Evolutionary conservation across 2,888 invertebrate genomes (phyloP).

Genomic region (Hirtodrosophila cameraria): DNA sequence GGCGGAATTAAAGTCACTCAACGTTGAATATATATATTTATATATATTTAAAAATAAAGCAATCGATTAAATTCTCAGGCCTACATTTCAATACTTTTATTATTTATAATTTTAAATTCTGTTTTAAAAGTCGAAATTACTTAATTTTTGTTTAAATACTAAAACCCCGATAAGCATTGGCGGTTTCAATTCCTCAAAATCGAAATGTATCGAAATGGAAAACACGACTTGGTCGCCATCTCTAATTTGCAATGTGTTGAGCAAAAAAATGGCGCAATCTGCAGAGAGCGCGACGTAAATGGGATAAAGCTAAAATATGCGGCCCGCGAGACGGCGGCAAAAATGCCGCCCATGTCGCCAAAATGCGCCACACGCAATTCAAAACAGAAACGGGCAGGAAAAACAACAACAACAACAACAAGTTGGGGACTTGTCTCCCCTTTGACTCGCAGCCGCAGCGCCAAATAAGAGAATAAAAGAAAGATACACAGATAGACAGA

Average conservation of each 20-base stretch:
- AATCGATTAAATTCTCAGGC: too few relatives aligned
- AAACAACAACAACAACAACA: constrained; percentile 34
- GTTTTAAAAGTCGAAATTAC: too few relatives aligned
- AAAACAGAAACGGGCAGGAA: constrained; percentile 54
- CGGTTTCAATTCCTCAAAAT: too few relatives aligned
- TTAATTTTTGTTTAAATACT: too few relatives aligned
- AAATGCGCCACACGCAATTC: constrained; percentile 75
- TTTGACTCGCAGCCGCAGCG: constrained; percentile 35
- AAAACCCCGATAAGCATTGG: too few relatives aligned
- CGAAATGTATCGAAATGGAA: too few relatives aligned
- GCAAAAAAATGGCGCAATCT: constrained; percentile 75
- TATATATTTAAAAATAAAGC: too few relatives aligned
- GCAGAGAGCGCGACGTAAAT: constrained; percentile 58
- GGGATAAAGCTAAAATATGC: constrained; percentile 72
- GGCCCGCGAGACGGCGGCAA: constrained; percentile 64
- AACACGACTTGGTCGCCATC: constrained; percentile 27
- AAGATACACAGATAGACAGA: constrained; percentile 4
- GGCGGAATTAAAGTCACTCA: too few relatives aligned
- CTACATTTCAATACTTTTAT: too few relatives aligned
- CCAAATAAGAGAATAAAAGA: constrained; percentile 15
- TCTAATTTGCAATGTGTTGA: constrained; percentile 33
- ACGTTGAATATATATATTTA: too few relatives aligned
- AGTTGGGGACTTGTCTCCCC: constrained; percentile 33
- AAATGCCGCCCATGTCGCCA: constrained; percentile 79
- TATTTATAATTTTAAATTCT: too few relatives aligned